A percentile compares a stretch with the other conserved stretches of the same genome.
Evolutionary conservation across 1,140 invertebrate genomes (phyloP).

Genomic region (Sesamia nonagrioides): DNA sequence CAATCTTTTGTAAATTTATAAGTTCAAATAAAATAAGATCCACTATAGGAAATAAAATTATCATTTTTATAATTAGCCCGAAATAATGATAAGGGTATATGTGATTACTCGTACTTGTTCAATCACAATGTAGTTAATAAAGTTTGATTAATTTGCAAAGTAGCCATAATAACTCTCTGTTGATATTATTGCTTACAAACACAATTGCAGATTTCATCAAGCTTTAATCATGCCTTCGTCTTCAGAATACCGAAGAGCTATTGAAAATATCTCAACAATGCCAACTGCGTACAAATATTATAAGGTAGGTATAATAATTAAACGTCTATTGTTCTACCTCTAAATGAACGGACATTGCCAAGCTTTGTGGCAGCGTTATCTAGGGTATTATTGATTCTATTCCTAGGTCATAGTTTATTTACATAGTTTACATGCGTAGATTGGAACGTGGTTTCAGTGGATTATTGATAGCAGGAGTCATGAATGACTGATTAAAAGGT

Average conservation of each 20-base stretch:
- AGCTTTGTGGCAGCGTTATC: constrained; percentile 25
- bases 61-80: too few relatives aligned
- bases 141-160: too few relatives aligned
- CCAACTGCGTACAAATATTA: constrained; percentile 33
- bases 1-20: too few relatives aligned
- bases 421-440: constrained; percentile 6
- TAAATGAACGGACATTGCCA: constrained; percentile 28
- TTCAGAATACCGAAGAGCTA: neutral
- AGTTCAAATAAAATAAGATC: too few relatives aligned
- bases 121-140: too few relatives aligned
- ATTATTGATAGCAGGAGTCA: neutral
- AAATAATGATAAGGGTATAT: too few relatives aligned
- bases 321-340: neutral
- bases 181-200: too few relatives aligned
- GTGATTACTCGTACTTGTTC: too few relatives aligned
- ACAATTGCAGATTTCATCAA: neutral
- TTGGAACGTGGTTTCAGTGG: neutral
- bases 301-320: neutral
- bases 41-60: too few relatives aligned
- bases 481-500: too few relatives aligned
- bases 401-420: constrained; percentile 48
- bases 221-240: constrained; percentile 13
- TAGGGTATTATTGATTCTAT: constrained; percentile 43
- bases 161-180: too few relatives aligned
- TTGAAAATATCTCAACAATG: constrained; percentile 13